These are phyloP conservation scores for Pelmatolapia mariae DNA, from an alignment of 2,113 vertebrate genomes.

Conservation along the genomic window DNA sequence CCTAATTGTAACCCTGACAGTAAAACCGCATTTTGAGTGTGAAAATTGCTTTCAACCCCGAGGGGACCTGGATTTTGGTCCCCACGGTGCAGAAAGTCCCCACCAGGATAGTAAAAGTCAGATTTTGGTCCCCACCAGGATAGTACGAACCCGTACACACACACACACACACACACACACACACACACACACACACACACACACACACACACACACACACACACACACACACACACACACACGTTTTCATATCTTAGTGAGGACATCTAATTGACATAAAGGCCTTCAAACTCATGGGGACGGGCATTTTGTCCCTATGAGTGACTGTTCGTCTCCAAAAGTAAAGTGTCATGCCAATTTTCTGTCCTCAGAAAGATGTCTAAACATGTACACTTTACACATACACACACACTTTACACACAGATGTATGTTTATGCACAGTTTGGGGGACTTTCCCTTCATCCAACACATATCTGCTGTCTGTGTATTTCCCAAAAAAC, in stretches of 20 bases:
- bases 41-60: no score
- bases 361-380: not conserved
- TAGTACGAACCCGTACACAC: no score
- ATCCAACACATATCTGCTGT: not conserved
- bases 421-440: not conserved
- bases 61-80: no score
- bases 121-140: no score
- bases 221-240: not conserved
- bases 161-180: no score
- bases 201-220: not conserved
- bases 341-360: not conserved
- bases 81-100: no score
- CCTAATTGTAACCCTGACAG: no score
- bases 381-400: not conserved
- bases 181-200: not conserved
- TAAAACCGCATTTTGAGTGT: no score
- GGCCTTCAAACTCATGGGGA: not conserved
- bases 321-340: not conserved
- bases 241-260: not conserved
- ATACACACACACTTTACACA: not conserved
- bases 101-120: no score
- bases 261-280: not conserved
- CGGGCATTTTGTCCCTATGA: not conserved
- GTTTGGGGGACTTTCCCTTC: not conserved
- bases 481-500: slow-evolving; percentile 28